Conservation (phyloP, 2,888 invertebrate species). For the Andricus curvator region DNA sequence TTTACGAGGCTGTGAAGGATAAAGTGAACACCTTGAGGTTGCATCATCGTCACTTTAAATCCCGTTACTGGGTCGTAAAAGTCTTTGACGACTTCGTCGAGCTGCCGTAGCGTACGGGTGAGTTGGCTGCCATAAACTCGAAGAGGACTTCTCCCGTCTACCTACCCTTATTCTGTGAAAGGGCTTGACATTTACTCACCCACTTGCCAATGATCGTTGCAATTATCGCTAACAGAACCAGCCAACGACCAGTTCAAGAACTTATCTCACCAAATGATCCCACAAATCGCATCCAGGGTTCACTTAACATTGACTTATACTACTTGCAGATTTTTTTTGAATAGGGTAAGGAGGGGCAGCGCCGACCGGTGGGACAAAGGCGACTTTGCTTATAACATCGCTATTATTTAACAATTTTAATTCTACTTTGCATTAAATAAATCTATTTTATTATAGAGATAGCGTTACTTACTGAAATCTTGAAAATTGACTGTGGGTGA, state of each 20-base stretch:
- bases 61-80: slow-evolving; percentile 78
- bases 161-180: slow-evolving; percentile 67
- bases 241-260: slow-evolving; percentile 13
- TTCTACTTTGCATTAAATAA: too few species aligned
- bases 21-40: slow-evolving; percentile 78
- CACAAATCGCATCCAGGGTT: background rate
- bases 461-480: too few species aligned
- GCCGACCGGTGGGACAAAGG: too few species aligned
- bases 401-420: too few species aligned
- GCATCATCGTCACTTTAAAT: slow-evolving; percentile 79
- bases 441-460: too few species aligned
- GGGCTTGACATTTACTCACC: slow-evolving; percentile 73
- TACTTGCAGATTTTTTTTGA: background rate
- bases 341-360: too few species aligned
- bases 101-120: slow-evolving; percentile 58
- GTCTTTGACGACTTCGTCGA: slow-evolving; percentile 77
- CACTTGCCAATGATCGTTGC: slow-evolving; percentile 70
- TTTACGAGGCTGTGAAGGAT: slow-evolving; percentile 78
- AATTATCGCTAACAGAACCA: slow-evolving; percentile 52
- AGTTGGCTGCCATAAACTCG: slow-evolving; percentile 67
- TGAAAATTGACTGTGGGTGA: too few species aligned
- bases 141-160: slow-evolving; percentile 62
- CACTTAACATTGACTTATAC: background rate
- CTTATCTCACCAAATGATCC: background rate
- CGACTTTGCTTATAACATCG: too few species aligned